Percentiles rank a stretch among this genome's conserved stretches.
These are phyloP conservation scores for Sminthopsis crassicaudata DNA, from an alignment of 2,113 vertebrate genomes.

Conservation along the genomic window DNA sequence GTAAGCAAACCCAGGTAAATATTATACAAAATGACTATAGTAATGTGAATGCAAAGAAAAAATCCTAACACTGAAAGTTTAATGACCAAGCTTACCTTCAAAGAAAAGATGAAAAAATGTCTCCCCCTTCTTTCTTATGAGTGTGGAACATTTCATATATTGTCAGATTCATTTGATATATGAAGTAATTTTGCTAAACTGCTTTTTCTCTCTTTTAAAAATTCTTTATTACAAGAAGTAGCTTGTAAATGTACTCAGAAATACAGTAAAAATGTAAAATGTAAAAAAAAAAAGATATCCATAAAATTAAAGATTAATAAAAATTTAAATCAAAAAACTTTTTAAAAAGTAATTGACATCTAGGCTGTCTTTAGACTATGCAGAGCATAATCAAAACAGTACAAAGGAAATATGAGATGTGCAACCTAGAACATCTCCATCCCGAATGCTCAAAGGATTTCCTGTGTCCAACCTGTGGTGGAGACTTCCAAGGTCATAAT, in stretches of 20 bases:
- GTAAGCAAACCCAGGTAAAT: not conserved
- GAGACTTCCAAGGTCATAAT: not conserved
- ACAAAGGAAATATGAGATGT: not conserved
- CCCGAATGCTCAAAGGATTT: not conserved
- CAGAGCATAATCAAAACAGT: not conserved
- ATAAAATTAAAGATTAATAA: not conserved
- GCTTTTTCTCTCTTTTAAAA: not conserved
- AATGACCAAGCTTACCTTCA: not conserved
- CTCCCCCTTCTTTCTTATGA: not conserved
- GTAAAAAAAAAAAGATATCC: not conserved
- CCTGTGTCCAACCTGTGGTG: not conserved
- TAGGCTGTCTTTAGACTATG: not conserved
- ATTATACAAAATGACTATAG: not conserved
- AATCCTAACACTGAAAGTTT: not conserved
- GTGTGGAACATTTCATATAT: not conserved
- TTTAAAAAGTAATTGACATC: not conserved
- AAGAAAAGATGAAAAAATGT: not conserved
- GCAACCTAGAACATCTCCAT: not conserved
- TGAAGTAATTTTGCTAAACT: not conserved
- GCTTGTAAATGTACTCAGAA: not conserved
- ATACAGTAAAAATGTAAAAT: not conserved
- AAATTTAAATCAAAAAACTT: not conserved
- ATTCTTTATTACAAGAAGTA: not conserved
- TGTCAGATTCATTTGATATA: not conserved
- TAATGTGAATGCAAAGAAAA: not conserved